Base-by-base conservation (phyloP, 2,113 vertebrate genomes). In the Erythrocebus patas region DNA sequence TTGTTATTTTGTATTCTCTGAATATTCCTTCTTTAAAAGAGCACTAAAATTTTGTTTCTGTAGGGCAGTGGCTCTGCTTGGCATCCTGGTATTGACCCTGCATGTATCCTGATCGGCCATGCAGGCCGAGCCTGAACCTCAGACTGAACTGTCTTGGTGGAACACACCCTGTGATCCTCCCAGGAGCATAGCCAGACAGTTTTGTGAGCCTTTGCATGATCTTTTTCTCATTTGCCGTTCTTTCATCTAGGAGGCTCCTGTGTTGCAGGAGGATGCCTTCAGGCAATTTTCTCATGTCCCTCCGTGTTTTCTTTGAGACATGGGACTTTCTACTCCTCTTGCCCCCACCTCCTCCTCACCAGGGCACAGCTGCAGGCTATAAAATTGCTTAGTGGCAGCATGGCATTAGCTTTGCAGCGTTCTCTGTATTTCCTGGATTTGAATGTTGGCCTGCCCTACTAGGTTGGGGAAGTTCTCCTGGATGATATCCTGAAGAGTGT, bases 101-200 rank as follows among this genome's bases (percentile, higher is more conserved):
- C 55, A 10, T 0, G 0, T 40, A 43, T n/a, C 11, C 12, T 38
- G 5, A 16, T 57, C n/a, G 55, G 48, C 23, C 17, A 4, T 40
- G 17, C 9, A 17, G 35, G 25, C 20, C 14, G 16, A 83, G 17
- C 55, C 52, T 48, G 40, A 79, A 40, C 30, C 20, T 91, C 35
- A 9, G 11, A 35, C 8, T 64, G 40, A 52, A 52, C 35, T 61
- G 6, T 57, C 17, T 32, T 66, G 52, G 13, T 9, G 20, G 40
- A 70, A 4, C 27, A 4, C 27, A 13, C 23, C 27, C 20, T 45
- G 3, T 38, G 35, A 30, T n/a, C 30, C 55, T 93, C 55, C 32
- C 14, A 72, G 52, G 57, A 82, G 8, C 4, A 2, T 12, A 22
- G 11, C 43, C 20, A 57, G 55, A 82, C 18, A 52, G 59, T 70